Base-by-base conservation (phyloP, 2,797 vertebrate genomes). In the Psittacula echo region DNA sequence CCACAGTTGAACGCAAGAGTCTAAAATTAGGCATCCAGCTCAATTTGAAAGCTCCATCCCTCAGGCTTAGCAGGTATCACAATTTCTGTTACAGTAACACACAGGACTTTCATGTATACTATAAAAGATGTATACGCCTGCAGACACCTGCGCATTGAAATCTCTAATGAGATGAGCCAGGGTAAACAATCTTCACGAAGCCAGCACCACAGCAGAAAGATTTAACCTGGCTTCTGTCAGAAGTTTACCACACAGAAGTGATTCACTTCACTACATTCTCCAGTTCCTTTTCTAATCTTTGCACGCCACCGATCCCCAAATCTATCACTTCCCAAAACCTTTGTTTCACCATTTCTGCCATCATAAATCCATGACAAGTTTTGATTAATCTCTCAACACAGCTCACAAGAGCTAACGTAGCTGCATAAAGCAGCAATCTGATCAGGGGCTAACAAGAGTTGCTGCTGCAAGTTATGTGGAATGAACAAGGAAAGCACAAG, bases 21-120 rank as follows among this genome's bases (percentile, higher is more conserved):
- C 67, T 91, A 94, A 96, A 91, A 85, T 85, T 50, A 93, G 77
- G 34, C 32, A 90, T 12, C 51, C 48, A 65, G 26, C 29, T 64
- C 71, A 73, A 7, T 64, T 42, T 62, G 51, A 85, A 90, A 87
- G 68, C 19, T 3, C 1, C 68, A 74, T 87, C 32, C 80, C 74
- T 65, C 5, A 4, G 54, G 56, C 24, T 82, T 68, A 90, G 56
- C 26, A 94, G 45, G 37, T 61, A 89, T 65, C 60, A 64, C 23
- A 26, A 77, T 61, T 82, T 85, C 74, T 90, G 47, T 50, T 87
- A 45, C 45, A 93, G 11, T 47, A 79, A 79, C 23, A 67, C 37
- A 76, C 8, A 74, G 29, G 83, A 82, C 32, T 68, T 66, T 67
- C 50, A 15, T 71, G 21, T 26, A 70, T 56, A 56, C 22, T 81